Base-by-base conservation (phyloP, 2,797 vertebrate species). In the Oreochromis grahami region DNA sequence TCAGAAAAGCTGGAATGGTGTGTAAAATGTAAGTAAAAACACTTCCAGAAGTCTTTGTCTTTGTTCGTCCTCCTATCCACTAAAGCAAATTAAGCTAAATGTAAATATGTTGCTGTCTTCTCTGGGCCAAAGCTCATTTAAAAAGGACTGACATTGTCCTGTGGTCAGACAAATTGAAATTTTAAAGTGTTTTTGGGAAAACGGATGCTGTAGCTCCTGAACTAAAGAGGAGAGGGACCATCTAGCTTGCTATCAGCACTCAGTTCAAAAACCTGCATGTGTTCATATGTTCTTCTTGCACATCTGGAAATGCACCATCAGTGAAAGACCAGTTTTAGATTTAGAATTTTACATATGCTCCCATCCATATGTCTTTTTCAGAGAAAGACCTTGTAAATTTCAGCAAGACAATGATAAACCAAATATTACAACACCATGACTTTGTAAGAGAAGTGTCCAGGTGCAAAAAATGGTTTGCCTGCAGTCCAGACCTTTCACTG, bases 1-100 rank as follows among this genome's bases (percentile, higher is more conserved):
- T 58, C 56, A 58, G 29, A 58, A 34, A 58, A 58, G 0, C 29
- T 11, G 3, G 29, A 0, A 11, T 58, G 29, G 29, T 58, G 15
- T 58, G 29, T 58, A 58, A 58, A 58, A 58, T 58, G 0, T 58
- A 58, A 58, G 15, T 58, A 0, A 58, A 58, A 58, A 58, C 0
- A 63, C 58, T 36, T 8, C 4, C 32, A 63, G 36, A 63, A 36
- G 0, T n/a, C 58, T 63, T 60, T 63, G 58, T 36, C 6, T 63
- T 63, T 63, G 58, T n/a, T 63, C 2, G 14, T 36, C 58, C 32
- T 63, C 4, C 10, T n/a, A 12, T 63, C 2, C 58, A 63, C 58
- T 60, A 60, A 60, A 60, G 6, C 17, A 34, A 60, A 34, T 60
- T 36, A 60, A 60, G 32, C 29, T 12, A 34, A 60, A 60, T 60